Evolutionary conservation across 2,888 invertebrate species (phyloP), one percentile per base, ranked within the genome.

Genomic region (Tuberolachnus salignus): DNA sequence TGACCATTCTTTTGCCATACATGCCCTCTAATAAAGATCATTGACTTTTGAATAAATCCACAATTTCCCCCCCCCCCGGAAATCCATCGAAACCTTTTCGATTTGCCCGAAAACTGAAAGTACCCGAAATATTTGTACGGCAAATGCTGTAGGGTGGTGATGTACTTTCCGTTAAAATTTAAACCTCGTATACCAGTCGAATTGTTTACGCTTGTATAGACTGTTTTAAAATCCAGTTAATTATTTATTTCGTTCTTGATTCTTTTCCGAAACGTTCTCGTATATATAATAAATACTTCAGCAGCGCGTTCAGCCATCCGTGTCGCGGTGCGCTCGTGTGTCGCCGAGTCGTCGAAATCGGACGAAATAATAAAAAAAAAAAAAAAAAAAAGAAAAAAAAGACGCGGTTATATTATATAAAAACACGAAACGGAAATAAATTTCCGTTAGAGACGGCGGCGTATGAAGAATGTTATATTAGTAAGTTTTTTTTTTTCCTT

Each of bases 401-500:
- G 34, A 55, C 19, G 55, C 34, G 34, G 34, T 34, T 34, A 34
- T 34, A 34, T 34, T 34, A 34, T 34, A 55, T 55, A 42, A 53
- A 53, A 69, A 69, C 34, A 42, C 69, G 42, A 34, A 2, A 69
- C 19, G 61, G 19, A 73, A 73, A 73, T 73, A 63, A 73, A 73
- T 73, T 73, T 42, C 61, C 61, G 63, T 59, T n/a, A n/a, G 34
- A 51, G 11, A 13, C 14, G 10, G 44, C 19, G 42, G 14, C 34
- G 16, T 69, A 59, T 69, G 49, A 49, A 78, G 57, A 69, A 67
- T 69, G 57, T 59, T 59, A 34, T 55, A 57, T 57, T 21, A 59
- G 59, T 59, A 78, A 78, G 67, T 78, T 78, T 78, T 78, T 67
- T 49, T 78, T 78, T 78, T 78, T 67, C 59, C 67, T 69, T 78